Base-by-base conservation (phyloP, 2,888 invertebrate genomes). In the Actias luna region DNA sequence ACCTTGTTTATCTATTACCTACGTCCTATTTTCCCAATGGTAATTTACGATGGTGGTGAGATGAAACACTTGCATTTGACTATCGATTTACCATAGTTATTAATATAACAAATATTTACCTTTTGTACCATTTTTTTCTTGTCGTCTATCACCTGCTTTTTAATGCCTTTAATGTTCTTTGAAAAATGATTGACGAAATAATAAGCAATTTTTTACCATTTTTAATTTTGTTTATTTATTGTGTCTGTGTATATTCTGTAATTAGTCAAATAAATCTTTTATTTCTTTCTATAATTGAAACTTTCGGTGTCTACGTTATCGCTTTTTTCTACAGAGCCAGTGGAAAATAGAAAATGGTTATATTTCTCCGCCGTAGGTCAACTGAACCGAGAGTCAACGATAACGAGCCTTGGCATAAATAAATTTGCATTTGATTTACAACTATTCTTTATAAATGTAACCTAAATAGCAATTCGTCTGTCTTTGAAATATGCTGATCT, bases 381-480 rank as follows among this genome's bases (percentile, higher is more conserved):
- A 71, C 69, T 67, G 69, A 63, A 73, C 69, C 70, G 70, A 67
- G 64, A 64, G 69, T 66, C 71, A 69, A 70, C 68, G 77, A 74
- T 74, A 74, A 68, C 66, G 58, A 39, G 27, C 62, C 69, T 50
- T 29, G 16, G 55, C 61, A 62, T n/a, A 70, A 73, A 71, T 71
- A 75, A 72, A 77, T 73, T 73, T 70, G 68, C 66, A 62, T 69
- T 73, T 77, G 74, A 77, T 78, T 76, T 72, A 76, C 73, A 63
- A 31, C 52, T 63, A 59, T 63, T 69, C 55, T 69, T 69, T 66
- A 60, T 58, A 57, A 31, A 55, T 42, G 59, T 27, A 29, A 8
- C 25, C 58, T 36, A 18, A 61, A 61, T 36, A 36, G 42, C 60
- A 18, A 55, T 55, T 29, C 29, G 5, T 29, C 55, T 55, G n/a